Evolutionary conservation across 2,797 vertebrate genomes (phyloP).

Genomic region (Nyctibius grandis): DNA sequence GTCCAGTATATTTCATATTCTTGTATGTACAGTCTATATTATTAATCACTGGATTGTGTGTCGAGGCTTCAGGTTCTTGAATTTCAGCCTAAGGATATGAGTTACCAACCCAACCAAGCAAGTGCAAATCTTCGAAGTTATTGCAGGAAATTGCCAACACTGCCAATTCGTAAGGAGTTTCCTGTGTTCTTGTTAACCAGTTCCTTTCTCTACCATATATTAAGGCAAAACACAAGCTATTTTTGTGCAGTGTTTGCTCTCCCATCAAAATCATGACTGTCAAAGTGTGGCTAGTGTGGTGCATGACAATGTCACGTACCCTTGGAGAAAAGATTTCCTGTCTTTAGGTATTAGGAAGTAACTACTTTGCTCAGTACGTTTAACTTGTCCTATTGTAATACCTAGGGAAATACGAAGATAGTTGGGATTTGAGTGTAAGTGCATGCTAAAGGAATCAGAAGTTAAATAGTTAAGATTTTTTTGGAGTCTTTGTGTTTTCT

Average conservation of each 20-base stretch:
- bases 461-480: not conserved
- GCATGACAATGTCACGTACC: not conserved
- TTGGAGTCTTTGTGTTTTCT: not conserved
- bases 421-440: not conserved
- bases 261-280: not conserved
- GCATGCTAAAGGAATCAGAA: not conserved
- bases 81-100: constrained; percentile 51
- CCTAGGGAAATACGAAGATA: not conserved
- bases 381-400: not conserved
- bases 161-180: constrained; percentile 55
- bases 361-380: not conserved
- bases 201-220: constrained; percentile 15
- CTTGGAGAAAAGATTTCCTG: not conserved
- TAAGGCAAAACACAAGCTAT: not conserved
- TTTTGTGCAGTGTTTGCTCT: not conserved
- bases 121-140: constrained; percentile 57
- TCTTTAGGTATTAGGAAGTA: not conserved
- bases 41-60: constrained; percentile 22
- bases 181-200: constrained; percentile 32
- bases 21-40: not conserved
- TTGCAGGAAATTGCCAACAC: constrained; percentile 58
- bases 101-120: constrained; percentile 38
- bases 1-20: not conserved
- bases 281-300: not conserved
- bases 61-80: constrained; percentile 35